These are phyloP conservation scores for Himalopsyche kuldschensis DNA, from an alignment of 2,888 invertebrate species.

Conservation along the genomic window DNA sequence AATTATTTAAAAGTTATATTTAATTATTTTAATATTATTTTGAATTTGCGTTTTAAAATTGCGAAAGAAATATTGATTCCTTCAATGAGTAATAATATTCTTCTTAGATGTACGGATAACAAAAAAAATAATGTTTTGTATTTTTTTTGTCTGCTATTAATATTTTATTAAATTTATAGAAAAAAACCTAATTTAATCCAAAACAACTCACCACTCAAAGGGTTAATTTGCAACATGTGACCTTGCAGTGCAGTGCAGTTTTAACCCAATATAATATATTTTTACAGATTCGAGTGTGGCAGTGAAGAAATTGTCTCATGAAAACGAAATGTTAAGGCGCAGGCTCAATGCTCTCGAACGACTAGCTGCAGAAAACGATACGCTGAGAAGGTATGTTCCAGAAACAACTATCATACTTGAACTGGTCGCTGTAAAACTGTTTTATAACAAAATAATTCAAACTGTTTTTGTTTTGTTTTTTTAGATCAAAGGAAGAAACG, in stretches of 20 bases:
- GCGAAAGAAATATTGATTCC: too few species aligned
- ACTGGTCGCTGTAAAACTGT: background rate
- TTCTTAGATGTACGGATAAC: too few species aligned
- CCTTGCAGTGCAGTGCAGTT: background rate
- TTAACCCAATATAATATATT: background rate
- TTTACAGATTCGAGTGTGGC: slow-evolving; percentile 54
- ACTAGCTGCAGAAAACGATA: slow-evolving; percentile 58
- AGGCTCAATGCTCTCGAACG: slow-evolving; percentile 55
- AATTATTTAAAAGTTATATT: too few species aligned
- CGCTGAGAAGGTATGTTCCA: slow-evolving; percentile 31
- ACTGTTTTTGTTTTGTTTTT: background rate
- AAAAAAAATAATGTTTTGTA: too few species aligned
- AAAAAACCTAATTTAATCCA: too few species aligned
- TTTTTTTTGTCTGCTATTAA: too few species aligned
- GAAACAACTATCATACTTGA: background rate
- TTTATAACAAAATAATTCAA: background rate
- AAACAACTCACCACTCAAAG: too few species aligned
- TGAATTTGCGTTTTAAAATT: too few species aligned
- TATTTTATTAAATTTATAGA: too few species aligned
- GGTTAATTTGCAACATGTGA: background rate
- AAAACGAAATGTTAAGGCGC: slow-evolving; percentile 58
- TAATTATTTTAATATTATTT: too few species aligned
- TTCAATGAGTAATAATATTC: too few species aligned
- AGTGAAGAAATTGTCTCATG: slow-evolving; percentile 49
- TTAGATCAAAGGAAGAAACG: slow-evolving; percentile 44